Percentiles rank a stretch among this genome's conserved stretches.
Conservation (phyloP, 2,888 invertebrate genomes). For the Spodoptera picta region DNA sequence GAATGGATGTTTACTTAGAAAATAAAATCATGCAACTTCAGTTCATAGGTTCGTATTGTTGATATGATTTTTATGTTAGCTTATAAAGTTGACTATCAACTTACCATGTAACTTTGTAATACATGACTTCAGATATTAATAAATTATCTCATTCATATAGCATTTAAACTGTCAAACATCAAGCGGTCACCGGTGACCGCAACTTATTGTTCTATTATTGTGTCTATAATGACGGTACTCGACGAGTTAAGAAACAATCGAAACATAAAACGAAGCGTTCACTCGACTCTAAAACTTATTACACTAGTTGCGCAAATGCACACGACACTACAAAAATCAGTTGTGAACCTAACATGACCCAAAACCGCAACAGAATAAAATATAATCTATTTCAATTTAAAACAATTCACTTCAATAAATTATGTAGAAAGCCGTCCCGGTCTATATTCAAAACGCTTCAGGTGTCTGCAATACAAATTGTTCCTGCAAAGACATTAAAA, state of each 20-base stretch:
- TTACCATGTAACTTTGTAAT: too few relatives aligned
- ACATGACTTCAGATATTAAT: too few relatives aligned
- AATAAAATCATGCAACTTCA: constrained; percentile 30
- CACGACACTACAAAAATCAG: background rate
- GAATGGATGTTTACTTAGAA: constrained; percentile 43
- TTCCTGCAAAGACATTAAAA: constrained; percentile 65
- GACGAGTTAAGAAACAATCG: too few relatives aligned
- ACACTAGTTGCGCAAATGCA: too few relatives aligned
- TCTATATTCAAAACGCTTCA: constrained; percentile 62
- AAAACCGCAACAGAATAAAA: constrained; percentile 19
- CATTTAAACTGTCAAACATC: too few relatives aligned
- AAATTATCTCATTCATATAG: too few relatives aligned
- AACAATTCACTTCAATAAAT: constrained; percentile 51
- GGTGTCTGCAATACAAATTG: constrained; percentile 66
- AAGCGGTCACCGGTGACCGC: too few relatives aligned
- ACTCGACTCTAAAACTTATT: background rate
- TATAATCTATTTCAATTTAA: constrained; percentile 37
- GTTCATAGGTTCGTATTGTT: constrained; percentile 6
- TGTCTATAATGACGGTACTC: too few relatives aligned
- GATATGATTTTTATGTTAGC: background rate
- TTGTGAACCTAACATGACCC: constrained; percentile 10
- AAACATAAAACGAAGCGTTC: too few relatives aligned
- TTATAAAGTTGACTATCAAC: background rate
- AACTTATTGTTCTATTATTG: too few relatives aligned
- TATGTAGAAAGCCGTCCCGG: constrained; percentile 44